Conservation (phyloP, 35 echinoderm and acorn worm genomes). For the Eucidaris tribuloides region DNA sequence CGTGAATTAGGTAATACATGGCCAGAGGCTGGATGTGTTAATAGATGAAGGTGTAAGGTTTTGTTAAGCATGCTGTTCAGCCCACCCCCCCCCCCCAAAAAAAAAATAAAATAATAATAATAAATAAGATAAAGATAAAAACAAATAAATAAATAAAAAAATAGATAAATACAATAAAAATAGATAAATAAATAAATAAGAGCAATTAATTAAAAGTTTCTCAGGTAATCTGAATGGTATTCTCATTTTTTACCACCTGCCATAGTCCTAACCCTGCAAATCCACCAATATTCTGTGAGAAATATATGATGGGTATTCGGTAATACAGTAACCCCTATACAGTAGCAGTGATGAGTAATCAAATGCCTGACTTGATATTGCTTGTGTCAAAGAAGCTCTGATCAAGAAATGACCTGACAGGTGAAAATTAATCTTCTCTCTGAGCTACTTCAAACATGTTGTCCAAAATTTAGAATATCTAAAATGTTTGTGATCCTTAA, state of each 20-base stretch:
- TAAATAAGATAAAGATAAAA: too few relatives aligned
- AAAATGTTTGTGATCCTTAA: too few relatives aligned
- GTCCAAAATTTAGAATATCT: too few relatives aligned
- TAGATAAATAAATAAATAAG: neutral
- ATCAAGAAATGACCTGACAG: constrained; percentile 86
- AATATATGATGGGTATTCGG: neutral
- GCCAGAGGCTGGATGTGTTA: too few relatives aligned
- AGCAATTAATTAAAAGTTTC: neutral
- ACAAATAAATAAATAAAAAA: too few relatives aligned
- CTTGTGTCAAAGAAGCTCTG: constrained; percentile 42
- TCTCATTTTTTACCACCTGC: neutral
- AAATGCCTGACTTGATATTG: constrained; percentile 84
- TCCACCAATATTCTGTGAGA: neutral
- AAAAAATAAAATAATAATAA: too few relatives aligned
- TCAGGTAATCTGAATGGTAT: neutral
- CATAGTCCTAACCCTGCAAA: too few relatives aligned
- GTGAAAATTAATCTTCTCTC: constrained; percentile 89
- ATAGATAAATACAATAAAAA: neutral
- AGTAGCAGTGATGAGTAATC: constrained; percentile 56
- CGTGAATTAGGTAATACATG: too few relatives aligned
- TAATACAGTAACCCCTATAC: neutral
- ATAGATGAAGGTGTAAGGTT: too few relatives aligned
- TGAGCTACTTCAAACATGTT: too few relatives aligned
- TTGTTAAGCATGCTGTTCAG: too few relatives aligned
- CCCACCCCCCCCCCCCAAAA: too few relatives aligned